Evolutionary conservation across 2,797 vertebrate species (phyloP).

Genomic region (Tiaroga cobitis): DNA sequence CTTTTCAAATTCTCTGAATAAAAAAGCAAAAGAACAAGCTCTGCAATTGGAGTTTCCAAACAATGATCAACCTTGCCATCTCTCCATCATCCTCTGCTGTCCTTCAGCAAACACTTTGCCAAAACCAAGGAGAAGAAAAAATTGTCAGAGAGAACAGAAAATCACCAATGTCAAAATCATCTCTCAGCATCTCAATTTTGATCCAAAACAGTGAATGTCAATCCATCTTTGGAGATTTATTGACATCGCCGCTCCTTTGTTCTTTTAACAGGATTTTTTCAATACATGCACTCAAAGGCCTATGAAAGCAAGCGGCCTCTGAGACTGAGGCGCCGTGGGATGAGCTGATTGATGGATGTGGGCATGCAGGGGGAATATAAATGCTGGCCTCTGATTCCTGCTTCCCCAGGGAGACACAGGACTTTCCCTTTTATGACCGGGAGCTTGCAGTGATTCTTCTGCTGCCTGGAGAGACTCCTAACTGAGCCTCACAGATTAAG

Average conservation of each 20-base stretch:
- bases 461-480: constrained; percentile 32
- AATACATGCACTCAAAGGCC: constrained; percentile 62
- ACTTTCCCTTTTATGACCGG: constrained; percentile 69
- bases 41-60: not conserved
- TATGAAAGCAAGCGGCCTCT: constrained; percentile 60
- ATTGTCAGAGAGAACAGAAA: constrained; percentile 26
- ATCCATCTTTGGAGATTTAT: constrained; percentile 71
- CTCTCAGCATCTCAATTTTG: constrained; percentile 59
- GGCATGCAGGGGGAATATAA: constrained; percentile 74
- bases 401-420: constrained; percentile 66
- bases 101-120: constrained; percentile 14
- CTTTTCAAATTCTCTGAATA: not conserved
- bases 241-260: constrained; percentile 66
- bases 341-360: constrained; percentile 75
- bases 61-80: not conserved
- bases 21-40: not conserved
- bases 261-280: constrained; percentile 68
- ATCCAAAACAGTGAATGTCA: constrained; percentile 69
- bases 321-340: constrained; percentile 62
- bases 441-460: constrained; percentile 53
- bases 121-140: constrained; percentile 22
- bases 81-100: not conserved
- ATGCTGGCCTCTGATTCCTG: constrained; percentile 67
- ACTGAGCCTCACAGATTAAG: constrained; percentile 32
- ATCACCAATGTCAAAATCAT: constrained; percentile 63